Conservation (phyloP, 1,140 invertebrate genomes). For the Drosophila trapezifrons region DNA sequence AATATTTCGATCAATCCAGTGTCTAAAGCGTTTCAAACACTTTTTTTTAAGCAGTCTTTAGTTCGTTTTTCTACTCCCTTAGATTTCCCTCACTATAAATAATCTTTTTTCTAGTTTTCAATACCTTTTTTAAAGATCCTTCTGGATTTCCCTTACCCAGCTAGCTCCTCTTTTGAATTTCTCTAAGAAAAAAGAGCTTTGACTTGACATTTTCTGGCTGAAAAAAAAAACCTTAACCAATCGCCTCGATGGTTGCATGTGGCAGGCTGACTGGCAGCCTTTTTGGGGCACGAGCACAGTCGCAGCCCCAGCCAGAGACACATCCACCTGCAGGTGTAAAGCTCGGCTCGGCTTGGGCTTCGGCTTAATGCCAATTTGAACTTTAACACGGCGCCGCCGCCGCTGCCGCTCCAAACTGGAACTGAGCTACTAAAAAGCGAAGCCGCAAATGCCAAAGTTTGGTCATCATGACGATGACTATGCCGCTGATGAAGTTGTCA, state of each 20-base stretch:
- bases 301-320: neutral
- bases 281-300: slow-evolving; percentile 32
- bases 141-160: neutral
- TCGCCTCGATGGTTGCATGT: slow-evolving; percentile 5
- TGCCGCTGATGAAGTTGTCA: slow-evolving; percentile 43
- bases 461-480: slow-evolving; percentile 21
- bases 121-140: neutral
- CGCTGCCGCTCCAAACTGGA: slow-evolving; percentile 35
- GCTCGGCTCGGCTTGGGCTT: neutral
- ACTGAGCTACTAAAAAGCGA: slow-evolving; percentile 28
- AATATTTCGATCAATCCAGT: neutral
- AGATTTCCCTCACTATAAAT: too few relatives aligned
- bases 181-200: neutral
- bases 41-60: too few relatives aligned
- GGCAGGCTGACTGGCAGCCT: slow-evolving; percentile 20
- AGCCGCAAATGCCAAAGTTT: slow-evolving; percentile 70
- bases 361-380: slow-evolving; percentile 67
- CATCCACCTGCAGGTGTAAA: slow-evolving; percentile 41
- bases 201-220: slow-evolving; percentile 3
- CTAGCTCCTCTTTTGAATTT: neutral
- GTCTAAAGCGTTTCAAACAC: neutral
- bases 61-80: too few relatives aligned
- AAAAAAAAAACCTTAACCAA: neutral
- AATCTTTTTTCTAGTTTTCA: neutral
- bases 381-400: slow-evolving; percentile 61